Base-by-base conservation (phyloP, 2,888 invertebrate genomes). In the Rhorus exstirpatorius region DNA sequence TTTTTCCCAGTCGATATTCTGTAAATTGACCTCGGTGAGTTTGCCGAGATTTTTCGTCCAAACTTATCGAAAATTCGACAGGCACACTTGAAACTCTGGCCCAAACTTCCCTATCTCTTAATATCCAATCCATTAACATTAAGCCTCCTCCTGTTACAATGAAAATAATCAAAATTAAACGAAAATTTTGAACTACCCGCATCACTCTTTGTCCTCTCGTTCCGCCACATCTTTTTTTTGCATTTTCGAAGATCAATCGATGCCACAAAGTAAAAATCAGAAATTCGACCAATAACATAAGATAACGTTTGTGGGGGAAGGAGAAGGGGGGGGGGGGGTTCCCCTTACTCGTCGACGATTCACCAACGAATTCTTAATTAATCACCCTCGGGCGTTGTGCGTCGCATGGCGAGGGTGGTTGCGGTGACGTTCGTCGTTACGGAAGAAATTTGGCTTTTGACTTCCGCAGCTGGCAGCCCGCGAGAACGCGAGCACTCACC, bases 391-490 rank as follows among this genome's bases (percentile, higher is more conserved):
- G 38, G 38, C 49, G 46, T 58, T 19, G 55, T n/a, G 53, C 38
- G 44, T 38, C 35, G 58, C 35, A 51, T 46, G 49, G 51, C 80
- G 68, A 83, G 83, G 79, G 83, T 80, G 79, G 83, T 76, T 44
- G 17, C 53, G 49, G 17, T 46, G 60, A 79, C 75, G 31, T 82
- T 76, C 67, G 82, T 79, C 79, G 83, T 83, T 77, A 67, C 74
- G 74, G 75, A 71, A 81, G 72, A 71, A 79, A 81, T 83, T 84
- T 74, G 79, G 79, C 81, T 81, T 85, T 83, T 84, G 84, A 85
- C 84, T 85, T 84, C 68, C 74, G 80, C 85, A 85, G 85, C 85
- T 85, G 84, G 82, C 63, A n/a, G 77, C 38, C 51, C 61, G 65
- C 41, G 72, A 55, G 79, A 68, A 68, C 74, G 71, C 75, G 70